Evolutionary conservation across 2,888 invertebrate species (phyloP).

Genomic region (Aphodius sticticus): DNA sequence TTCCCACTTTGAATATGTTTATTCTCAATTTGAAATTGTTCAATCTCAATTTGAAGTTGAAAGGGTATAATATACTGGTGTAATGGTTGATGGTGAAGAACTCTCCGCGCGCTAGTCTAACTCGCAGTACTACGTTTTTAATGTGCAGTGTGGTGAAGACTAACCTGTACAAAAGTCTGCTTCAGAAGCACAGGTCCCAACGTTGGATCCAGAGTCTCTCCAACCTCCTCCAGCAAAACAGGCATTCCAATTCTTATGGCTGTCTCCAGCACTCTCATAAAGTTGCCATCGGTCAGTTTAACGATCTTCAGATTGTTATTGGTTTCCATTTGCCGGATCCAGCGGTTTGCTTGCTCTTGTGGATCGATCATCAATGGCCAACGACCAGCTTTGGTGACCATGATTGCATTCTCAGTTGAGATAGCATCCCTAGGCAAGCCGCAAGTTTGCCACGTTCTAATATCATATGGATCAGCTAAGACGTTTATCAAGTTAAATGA

Average conservation of each 20-base stretch:
- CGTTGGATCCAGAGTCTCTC: slow-evolving; percentile 87
- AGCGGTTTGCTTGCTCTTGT: slow-evolving; percentile 93
- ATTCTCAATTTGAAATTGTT: no score
- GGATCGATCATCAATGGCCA: slow-evolving; percentile 97
- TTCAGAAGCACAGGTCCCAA: slow-evolving; percentile 83
- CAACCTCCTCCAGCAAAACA: slow-evolving; percentile 87
- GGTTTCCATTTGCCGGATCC: slow-evolving; percentile 90
- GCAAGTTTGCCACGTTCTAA: slow-evolving; percentile 88
- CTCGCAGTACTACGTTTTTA: no score
- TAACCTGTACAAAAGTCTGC: slow-evolving; percentile 78
- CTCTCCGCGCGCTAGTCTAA: no score
- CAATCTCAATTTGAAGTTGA: no score
- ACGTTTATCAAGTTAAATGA: slow-evolving; percentile 75
- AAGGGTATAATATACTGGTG: no score
- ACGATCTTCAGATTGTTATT: slow-evolving; percentile 77
- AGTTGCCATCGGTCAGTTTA: slow-evolving; percentile 79
- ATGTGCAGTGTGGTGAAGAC: slow-evolving; percentile 19
- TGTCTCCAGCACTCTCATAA: slow-evolving; percentile 81
- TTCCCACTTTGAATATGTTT: no score
- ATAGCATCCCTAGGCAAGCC: slow-evolving; percentile 88
- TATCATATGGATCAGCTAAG: slow-evolving; percentile 85
- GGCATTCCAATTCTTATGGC: slow-evolving; percentile 86
- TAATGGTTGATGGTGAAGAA: no score
- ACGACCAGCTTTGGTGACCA: slow-evolving; percentile 81
- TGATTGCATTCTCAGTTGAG: slow-evolving; percentile 91